Conservation (phyloP, 53 echinoderm and acorn worm genomes). For the Apostichopus leukothele region DNA sequence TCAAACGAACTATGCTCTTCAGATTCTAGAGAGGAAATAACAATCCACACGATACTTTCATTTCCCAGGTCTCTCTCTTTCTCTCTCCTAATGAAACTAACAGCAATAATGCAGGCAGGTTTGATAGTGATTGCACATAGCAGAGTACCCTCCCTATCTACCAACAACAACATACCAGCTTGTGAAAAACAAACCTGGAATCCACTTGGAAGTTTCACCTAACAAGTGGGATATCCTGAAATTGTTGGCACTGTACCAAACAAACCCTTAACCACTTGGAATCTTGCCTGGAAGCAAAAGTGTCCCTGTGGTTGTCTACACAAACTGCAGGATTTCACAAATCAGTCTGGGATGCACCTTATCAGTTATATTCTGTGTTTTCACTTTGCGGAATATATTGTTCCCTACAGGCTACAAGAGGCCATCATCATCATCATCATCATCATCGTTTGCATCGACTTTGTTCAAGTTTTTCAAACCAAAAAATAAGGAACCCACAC, state of each 20-base stretch:
- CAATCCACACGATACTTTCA: neutral
- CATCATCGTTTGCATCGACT: no score
- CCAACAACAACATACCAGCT: neutral
- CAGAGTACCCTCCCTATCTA: no score
- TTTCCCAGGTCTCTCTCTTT: neutral
- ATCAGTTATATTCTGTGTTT: no score
- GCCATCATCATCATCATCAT: no score
- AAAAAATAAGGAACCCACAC: no score
- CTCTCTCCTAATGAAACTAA: neutral
- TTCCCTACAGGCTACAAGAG: no score
- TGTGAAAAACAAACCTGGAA: neutral
- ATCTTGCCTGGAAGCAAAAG: neutral
- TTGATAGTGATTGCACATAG: no score
- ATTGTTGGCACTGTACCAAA: conserved; percentile 28
- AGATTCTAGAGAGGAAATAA: neutral
- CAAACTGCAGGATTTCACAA: no score
- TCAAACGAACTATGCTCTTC: neutral
- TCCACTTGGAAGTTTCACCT: neutral
- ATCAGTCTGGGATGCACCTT: no score
- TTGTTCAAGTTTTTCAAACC: no score
- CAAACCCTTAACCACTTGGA: neutral
- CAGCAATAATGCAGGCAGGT: neutral
- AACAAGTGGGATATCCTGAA: conserved; percentile 21
- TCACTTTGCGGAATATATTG: no score
- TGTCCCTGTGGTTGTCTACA: no score